Base-by-base conservation (phyloP, 2,113 vertebrate genomes). In the Phasianus colchicus region DNA sequence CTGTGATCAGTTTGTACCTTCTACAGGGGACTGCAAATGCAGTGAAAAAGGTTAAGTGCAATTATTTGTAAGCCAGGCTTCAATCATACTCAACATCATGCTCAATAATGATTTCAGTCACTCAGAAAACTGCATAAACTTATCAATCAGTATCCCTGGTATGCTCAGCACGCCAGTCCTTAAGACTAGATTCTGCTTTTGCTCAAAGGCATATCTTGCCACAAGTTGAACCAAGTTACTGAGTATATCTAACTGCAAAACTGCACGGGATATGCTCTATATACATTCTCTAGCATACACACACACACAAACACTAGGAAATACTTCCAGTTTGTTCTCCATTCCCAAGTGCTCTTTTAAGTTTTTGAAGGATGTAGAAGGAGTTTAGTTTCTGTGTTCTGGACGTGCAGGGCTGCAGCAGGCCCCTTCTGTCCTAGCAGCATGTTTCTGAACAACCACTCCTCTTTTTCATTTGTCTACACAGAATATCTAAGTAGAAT, bases 71-170 rank as follows among this genome's bases (percentile, higher is more conserved):
- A 75, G 9, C 54, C 50, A 84, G 43, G 40, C 10, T 63, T 80
- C 16, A 58, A 7, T 81, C 42, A 42, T 11, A n/a, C 12, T 47
- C 36, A 42, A 0, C 54, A 50, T 77, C 54, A 47, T 15, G 36
- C 12, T 47, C n/a, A 42, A 0, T 58, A 50, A 74, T 2, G 2
- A 20, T 15, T 32, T 24, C 1, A 66, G 40, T 29, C 7, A 21
- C 29, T 65, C 29, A 78, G 63, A 87, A 50, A 65, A 47, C 34
- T 55, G 19, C 11, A 3, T 5, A 63, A 48, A 18, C 10, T 63
- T 45, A 38, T 43, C n/a, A 58, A 1, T 3, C 72, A 18, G 24
- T 30, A 45, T 20, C 30, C 54, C 71, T 79, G 40, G 43, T 42
- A 21, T 42, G 54, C 48, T 55, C 19, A 67, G 18, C 19, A 27